These are phyloP conservation scores for Hylaea fasciaria DNA, from an alignment of 2,888 invertebrate species.

Conservation along the genomic window DNA sequence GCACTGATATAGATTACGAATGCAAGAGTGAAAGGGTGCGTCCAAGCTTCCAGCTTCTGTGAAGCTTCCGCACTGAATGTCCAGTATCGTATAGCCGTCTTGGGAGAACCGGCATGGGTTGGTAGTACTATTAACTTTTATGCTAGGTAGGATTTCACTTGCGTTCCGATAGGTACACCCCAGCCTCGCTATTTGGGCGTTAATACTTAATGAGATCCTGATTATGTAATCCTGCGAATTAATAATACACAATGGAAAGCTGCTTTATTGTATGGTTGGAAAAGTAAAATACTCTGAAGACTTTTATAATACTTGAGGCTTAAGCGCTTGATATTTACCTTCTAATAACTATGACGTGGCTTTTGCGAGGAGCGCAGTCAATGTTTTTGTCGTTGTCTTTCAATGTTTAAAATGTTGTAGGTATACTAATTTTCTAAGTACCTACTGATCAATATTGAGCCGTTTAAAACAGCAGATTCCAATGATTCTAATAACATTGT, in stretches of 20 bases:
- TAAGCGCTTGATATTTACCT: background rate
- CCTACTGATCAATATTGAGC: too few relatives aligned
- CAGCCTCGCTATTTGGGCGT: constrained; percentile 35
- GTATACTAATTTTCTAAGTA: too few relatives aligned
- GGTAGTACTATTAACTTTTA: constrained; percentile 52
- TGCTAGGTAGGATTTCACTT: constrained; percentile 51
- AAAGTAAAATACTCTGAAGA: background rate
- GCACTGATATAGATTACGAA: background rate
- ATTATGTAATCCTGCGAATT: constrained; percentile 28
- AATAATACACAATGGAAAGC: constrained; percentile 23
- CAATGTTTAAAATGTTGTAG: too few relatives aligned
- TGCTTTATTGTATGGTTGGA: constrained; percentile 20
- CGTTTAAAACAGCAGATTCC: too few relatives aligned
- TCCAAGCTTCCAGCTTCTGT: background rate
- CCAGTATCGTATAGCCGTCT: constrained; percentile 42
- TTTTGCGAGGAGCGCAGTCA: too few relatives aligned
- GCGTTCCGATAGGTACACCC: constrained; percentile 30
- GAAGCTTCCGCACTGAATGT: constrained; percentile 15
- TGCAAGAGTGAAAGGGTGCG: background rate
- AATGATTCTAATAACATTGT: too few relatives aligned
- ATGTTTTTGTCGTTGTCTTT: too few relatives aligned
- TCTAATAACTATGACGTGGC: too few relatives aligned
- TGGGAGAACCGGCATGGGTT: constrained; percentile 54
- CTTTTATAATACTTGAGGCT: background rate
- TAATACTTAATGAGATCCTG: constrained; percentile 51